Percentiles rank a stretch among this genome's conserved stretches.
Conservation (phyloP, 1,140 invertebrate genomes). For the Proctacanthus coquilletti region DNA sequence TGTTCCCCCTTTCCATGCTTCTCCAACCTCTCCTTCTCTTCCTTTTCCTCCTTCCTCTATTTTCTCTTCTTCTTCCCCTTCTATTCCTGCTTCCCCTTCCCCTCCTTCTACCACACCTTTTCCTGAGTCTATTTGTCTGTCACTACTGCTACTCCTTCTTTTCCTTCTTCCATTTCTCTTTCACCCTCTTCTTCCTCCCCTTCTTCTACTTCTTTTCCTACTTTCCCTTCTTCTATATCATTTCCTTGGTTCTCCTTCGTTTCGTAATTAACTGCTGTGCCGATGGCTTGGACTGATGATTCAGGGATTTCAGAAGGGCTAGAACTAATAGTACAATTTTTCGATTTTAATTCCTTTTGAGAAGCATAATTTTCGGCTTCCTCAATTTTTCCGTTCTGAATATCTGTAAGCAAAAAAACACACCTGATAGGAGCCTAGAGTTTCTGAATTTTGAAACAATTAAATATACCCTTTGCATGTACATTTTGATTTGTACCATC, state of each 20-base stretch:
- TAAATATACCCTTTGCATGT: too few relatives aligned
- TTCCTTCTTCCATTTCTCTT: slow-evolving; percentile 9
- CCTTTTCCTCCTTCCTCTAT: neutral
- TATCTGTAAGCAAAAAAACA: too few relatives aligned
- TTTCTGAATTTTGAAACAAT: too few relatives aligned
- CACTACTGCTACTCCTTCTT: slow-evolving; percentile 5
- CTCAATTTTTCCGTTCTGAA: too few relatives aligned
- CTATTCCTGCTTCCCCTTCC: slow-evolving; percentile 8
- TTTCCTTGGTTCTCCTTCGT: neutral
- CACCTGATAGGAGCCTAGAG: too few relatives aligned
- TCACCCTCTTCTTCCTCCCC: slow-evolving; percentile 14
- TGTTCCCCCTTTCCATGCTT: neutral
- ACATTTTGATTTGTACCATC: too few relatives aligned
- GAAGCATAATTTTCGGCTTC: too few relatives aligned
- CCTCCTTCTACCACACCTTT: slow-evolving; percentile 11
- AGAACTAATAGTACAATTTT: too few relatives aligned
- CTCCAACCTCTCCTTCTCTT: neutral
- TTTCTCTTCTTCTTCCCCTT: slow-evolving; percentile 1
- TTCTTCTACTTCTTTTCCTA: slow-evolving; percentile 9
- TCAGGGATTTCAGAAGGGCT: too few relatives aligned
- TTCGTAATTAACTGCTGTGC: too few relatives aligned
- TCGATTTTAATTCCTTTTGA: too few relatives aligned
- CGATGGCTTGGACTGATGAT: too few relatives aligned
- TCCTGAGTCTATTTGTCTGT: slow-evolving; percentile 5
- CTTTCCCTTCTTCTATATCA: neutral